Percentiles rank a stretch among this genome's conserved stretches.
Conservation (phyloP, 2,888 invertebrate genomes). For the Sylvicola fuscatus region DNA sequence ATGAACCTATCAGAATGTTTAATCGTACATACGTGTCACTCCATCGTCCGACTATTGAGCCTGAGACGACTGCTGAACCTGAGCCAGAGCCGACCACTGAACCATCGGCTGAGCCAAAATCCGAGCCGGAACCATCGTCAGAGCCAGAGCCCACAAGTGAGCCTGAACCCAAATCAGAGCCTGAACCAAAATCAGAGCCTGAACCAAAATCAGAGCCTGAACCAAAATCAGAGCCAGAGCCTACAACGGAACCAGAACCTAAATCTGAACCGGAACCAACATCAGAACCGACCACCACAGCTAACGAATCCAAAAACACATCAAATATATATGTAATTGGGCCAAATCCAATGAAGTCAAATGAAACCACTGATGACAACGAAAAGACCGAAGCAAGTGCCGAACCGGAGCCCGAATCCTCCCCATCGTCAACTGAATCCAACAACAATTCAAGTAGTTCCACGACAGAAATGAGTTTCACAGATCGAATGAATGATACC, state of each 20-base stretch:
- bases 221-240: conserved; percentile 18
- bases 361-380: no score
- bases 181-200: conserved; percentile 19
- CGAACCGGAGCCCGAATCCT: conserved; percentile 16
- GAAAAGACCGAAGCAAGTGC: conserved; percentile 11
- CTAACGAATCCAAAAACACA: conserved; percentile 8
- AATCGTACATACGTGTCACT: conserved; percentile 1
- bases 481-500: no score
- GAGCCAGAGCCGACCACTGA: conserved; percentile 18
- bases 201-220: conserved; percentile 15
- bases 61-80: conserved; percentile 14
- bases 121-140: conserved; percentile 12
- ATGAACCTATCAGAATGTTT: no score
- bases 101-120: conserved; percentile 15
- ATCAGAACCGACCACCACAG: conserved; percentile 2
- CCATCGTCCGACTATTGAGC: conserved; percentile 10
- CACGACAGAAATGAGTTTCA: no score
- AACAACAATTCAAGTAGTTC: no score
- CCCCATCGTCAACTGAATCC: conserved; percentile 23
- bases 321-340: conserved; percentile 5
- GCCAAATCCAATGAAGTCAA: no score
- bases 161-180: conserved; percentile 21
- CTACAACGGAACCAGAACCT: conserved; percentile 17
- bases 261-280: conserved; percentile 12
- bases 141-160: conserved; percentile 5